Evolutionary conservation across 2,888 invertebrate species (phyloP).

Genomic region (Mesochorus sp.): DNA sequence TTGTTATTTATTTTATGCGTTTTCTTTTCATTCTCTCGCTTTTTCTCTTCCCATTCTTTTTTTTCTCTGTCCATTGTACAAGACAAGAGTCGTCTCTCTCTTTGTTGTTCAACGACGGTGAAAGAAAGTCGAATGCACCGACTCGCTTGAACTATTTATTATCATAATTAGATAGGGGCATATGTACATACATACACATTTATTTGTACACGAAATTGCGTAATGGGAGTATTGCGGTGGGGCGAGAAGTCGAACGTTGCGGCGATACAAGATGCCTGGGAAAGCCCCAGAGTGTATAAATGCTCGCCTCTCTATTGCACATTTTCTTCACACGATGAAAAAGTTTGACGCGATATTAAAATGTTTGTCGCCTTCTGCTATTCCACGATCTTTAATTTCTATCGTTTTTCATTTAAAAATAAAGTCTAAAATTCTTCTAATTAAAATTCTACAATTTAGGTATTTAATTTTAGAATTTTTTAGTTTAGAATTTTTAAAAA

Average conservation of each 20-base stretch:
- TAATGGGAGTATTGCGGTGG: slow-evolving; percentile 14
- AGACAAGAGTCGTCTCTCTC: neutral
- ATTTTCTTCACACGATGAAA: neutral
- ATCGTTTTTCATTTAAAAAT: no score
- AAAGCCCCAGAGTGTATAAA: neutral
- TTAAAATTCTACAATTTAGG: no score
- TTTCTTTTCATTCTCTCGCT: neutral
- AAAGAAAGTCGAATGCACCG: slow-evolving; percentile 44
- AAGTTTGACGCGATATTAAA: no score
- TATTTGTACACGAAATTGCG: slow-evolving; percentile 42
- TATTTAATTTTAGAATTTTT: no score
- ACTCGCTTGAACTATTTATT: slow-evolving; percentile 53
- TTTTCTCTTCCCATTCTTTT: neutral
- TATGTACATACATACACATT: neutral
- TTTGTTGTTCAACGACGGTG: neutral
- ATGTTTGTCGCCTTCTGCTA: no score
- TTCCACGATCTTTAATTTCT: no score
- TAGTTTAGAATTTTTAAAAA: no score
- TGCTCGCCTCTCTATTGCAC: neutral
- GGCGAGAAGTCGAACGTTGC: slow-evolving; percentile 8
- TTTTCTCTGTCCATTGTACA: neutral
- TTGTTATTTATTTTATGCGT: neutral
- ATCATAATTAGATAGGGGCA: slow-evolving; percentile 54
- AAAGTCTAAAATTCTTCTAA: no score
- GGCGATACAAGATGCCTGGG: neutral